phyloP scores from a whole-genome alignment of 2,113 vertebrate species.

The Rana temporaria region DNA sequence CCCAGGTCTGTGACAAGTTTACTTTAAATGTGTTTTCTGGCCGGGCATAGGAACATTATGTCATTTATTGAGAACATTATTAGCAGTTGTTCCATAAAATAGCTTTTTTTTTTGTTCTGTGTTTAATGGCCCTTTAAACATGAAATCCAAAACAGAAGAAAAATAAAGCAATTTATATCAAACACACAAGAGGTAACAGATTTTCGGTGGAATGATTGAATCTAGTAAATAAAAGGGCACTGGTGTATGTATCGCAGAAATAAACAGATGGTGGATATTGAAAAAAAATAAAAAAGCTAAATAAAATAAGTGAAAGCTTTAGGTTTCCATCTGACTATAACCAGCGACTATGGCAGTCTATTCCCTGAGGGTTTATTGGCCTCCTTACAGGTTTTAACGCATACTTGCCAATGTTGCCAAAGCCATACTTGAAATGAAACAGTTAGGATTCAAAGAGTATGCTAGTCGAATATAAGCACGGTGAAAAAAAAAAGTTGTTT shows the following conservation, averaged over 20 bases:
- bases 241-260: background rate
- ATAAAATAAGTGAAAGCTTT: conserved; percentile 35
- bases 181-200: conserved; percentile 6
- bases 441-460: background rate
- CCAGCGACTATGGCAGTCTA: background rate
- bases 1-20: too few relatives aligned
- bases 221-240: conserved; percentile 8
- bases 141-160: background rate
- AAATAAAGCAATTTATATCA: conserved; percentile 14
- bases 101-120: too few relatives aligned
- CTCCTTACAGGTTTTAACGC: conserved; percentile 10
- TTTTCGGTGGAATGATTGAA: background rate
- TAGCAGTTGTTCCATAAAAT: too few relatives aligned
- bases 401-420: conserved; percentile 18
- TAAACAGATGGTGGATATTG: conserved; percentile 30
- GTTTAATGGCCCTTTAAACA: background rate
- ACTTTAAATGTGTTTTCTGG: too few relatives aligned
- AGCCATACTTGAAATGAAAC: background rate
- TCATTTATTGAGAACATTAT: too few relatives aligned
- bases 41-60: too few relatives aligned
- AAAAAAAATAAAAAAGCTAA: conserved; percentile 17
- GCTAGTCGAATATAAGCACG: background rate
- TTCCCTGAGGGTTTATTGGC: conserved; percentile 14
- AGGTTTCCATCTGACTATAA: conserved; percentile 23
- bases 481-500: conserved; percentile 8